These are phyloP conservation scores for Diprion similis DNA, from an alignment of 1,140 invertebrate genomes.

Conservation along the genomic window DNA sequence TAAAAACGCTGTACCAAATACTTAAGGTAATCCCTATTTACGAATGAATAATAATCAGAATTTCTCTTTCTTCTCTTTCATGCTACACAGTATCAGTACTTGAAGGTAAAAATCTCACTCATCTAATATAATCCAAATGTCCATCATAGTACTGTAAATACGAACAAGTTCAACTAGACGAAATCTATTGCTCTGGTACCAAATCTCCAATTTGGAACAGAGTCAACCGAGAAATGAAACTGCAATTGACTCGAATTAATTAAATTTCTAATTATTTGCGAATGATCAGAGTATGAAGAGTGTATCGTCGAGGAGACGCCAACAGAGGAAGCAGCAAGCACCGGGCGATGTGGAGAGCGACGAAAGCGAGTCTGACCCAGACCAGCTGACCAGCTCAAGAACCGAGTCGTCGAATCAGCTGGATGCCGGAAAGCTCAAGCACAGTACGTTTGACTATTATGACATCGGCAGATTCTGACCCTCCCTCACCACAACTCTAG, in stretches of 20 bases:
- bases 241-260: too few relatives aligned
- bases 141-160: too few relatives aligned
- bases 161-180: too few relatives aligned
- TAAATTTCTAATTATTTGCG: too few relatives aligned
- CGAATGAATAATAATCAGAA: too few relatives aligned
- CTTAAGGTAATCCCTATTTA: background rate
- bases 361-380: slow-evolving; percentile 78
- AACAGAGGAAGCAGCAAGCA: slow-evolving; percentile 64
- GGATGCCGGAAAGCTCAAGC: slow-evolving; percentile 73
- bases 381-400: slow-evolving; percentile 75
- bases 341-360: slow-evolving; percentile 74
- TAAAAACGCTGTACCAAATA: background rate
- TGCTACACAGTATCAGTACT: slow-evolving; percentile 5
- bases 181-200: too few relatives aligned
- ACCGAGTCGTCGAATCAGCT: slow-evolving; percentile 79
- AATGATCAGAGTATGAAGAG: slow-evolving; percentile 57
- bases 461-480: slow-evolving; percentile 6
- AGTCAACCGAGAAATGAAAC: too few relatives aligned
- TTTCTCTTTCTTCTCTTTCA: background rate
- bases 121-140: too few relatives aligned
- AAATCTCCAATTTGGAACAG: too few relatives aligned
- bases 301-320: slow-evolving; percentile 59
- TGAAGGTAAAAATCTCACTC: background rate
- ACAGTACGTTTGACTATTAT: slow-evolving; percentile 62
- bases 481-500: slow-evolving; percentile 4